phyloP scores from a whole-genome alignment of 1,140 invertebrate genomes.

The Drosophila azteca region DNA sequence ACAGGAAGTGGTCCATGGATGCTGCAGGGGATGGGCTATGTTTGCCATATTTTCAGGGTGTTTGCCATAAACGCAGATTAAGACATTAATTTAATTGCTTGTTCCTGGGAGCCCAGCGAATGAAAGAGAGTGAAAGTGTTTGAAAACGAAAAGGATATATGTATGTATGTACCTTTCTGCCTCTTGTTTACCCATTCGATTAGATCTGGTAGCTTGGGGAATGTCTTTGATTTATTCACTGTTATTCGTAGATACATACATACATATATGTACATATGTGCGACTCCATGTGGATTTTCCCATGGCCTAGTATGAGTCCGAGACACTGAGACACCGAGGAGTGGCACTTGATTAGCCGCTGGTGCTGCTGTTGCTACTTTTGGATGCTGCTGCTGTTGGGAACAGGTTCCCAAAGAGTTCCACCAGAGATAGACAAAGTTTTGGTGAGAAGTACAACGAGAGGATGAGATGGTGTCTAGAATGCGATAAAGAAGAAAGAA shows the following conservation, averaged over 20 bases:
- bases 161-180: neutral
- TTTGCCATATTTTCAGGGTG: slow-evolving; percentile 65
- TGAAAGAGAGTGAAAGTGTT: slow-evolving; percentile 9
- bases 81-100: slow-evolving; percentile 82
- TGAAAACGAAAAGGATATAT: neutral
- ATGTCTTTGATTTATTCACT: slow-evolving; percentile 59
- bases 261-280: too few relatives aligned
- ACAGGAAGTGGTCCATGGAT: slow-evolving; percentile 46
- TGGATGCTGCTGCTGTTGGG: neutral
- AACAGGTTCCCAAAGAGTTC: slow-evolving; percentile 52
- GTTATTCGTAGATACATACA: neutral
- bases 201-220: slow-evolving; percentile 30
- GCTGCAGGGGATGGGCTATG: slow-evolving; percentile 12
- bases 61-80: slow-evolving; percentile 80
- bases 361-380: neutral
- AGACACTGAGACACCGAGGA: slow-evolving; percentile 34
- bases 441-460: neutral
- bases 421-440: slow-evolving; percentile 29
- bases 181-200: slow-evolving; percentile 64
- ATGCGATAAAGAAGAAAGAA: too few relatives aligned
- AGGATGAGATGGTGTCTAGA: neutral
- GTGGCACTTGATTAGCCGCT: slow-evolving; percentile 52
- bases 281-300: slow-evolving; percentile 65
- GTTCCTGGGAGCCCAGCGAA: slow-evolving; percentile 30
- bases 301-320: slow-evolving; percentile 38